Percentiles rank a stretch among this genome's conserved stretches.
These are phyloP conservation scores for Regulus satrapa DNA, from an alignment of 2,113 vertebrate genomes.

Conservation along the genomic window DNA sequence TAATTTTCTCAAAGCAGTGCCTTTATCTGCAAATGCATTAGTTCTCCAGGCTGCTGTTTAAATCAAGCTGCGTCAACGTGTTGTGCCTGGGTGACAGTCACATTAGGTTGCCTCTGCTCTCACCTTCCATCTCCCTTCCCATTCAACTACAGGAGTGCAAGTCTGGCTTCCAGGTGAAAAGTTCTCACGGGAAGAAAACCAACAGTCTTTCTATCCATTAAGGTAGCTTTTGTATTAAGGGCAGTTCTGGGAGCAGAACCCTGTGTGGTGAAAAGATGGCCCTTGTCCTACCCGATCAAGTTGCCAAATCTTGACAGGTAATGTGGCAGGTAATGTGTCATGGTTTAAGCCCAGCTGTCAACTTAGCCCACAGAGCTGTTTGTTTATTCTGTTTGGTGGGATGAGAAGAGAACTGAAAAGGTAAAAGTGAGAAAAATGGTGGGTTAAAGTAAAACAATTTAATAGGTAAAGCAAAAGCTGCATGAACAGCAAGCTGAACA, in stretches of 20 bases:
- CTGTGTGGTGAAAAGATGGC: not conserved
- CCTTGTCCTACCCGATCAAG: not conserved
- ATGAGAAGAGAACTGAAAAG: not conserved
- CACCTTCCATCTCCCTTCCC: not conserved
- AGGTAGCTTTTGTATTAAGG: not conserved
- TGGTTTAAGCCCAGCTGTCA: not conserved
- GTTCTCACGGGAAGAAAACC: not conserved
- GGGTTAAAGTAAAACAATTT: not conserved
- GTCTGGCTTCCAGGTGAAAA: not conserved
- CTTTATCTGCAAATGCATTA: slow-evolving; percentile 37
- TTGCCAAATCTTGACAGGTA: not conserved
- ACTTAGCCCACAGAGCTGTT: not conserved
- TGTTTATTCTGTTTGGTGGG: not conserved
- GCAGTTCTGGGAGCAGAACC: not conserved
- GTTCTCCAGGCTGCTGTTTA: slow-evolving; percentile 1
- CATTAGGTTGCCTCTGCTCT: not conserved
- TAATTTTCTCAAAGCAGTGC: slow-evolving; percentile 41
- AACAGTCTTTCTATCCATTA: not conserved
- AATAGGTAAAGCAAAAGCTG: not conserved
- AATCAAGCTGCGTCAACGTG: not conserved
- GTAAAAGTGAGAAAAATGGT: not conserved
- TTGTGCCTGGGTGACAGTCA: not conserved
- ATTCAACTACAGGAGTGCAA: not conserved
- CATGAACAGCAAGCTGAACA: not conserved
- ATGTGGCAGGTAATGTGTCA: not conserved